Evolutionary conservation across 2,797 vertebrate genomes (phyloP).

Genomic region (Pseudochromis fuscus): DNA sequence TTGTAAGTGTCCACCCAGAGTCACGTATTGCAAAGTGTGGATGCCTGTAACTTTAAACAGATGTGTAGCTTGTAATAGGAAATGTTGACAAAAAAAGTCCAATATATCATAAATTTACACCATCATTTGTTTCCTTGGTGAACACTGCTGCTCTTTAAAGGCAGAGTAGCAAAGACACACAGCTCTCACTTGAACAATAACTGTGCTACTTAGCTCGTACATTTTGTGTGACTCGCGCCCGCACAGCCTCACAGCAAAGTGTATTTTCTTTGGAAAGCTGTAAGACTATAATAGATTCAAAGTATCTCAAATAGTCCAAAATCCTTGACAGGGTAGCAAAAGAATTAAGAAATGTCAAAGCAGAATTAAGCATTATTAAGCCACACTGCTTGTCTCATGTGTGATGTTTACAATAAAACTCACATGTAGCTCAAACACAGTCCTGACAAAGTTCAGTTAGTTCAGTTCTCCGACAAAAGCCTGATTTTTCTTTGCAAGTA

Average conservation of each 20-base stretch:
- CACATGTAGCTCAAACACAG: conserved; percentile 29
- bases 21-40: not conserved
- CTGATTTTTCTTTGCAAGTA: conserved; percentile 46
- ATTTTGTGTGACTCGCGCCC: conserved; percentile 20
- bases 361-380: conserved; percentile 24
- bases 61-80: not conserved
- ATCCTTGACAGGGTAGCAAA: not conserved
- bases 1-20: too few species aligned
- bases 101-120: not conserved
- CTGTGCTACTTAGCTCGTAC: not conserved
- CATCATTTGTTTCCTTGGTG: not conserved
- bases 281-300: not conserved
- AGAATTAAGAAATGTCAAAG: conserved; percentile 21
- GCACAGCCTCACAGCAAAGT: conserved; percentile 30
- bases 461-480: conserved; percentile 1
- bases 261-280: conserved; percentile 36
- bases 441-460: conserved; percentile 1
- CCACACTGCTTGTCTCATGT: not conserved
- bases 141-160: not conserved
- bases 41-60: not conserved
- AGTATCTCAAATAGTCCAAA: not conserved
- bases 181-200: not conserved
- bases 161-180: not conserved
- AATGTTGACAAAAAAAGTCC: not conserved
- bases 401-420: conserved; percentile 39